Percentiles rank a stretch among this genome's conserved stretches.
phyloP scores from a whole-genome alignment of 2,797 vertebrate genomes.

The Stomatorhinus walkeri region DNA sequence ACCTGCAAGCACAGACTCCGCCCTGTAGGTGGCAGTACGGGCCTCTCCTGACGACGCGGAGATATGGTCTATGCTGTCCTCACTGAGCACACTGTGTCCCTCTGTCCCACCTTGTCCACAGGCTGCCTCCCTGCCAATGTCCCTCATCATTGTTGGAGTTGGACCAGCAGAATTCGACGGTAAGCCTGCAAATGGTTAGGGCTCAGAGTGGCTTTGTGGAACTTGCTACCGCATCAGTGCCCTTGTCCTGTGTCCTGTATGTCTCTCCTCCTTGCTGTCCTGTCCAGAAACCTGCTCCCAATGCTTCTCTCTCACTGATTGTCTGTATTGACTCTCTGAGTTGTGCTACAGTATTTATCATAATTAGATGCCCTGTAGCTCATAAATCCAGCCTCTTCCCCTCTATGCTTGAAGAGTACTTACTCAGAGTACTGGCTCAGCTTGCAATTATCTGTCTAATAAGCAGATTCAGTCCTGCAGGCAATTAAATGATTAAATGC shows the following conservation, averaged over 20 bases:
- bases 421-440: not conserved
- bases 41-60: not conserved
- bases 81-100: not conserved
- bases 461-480: not conserved
- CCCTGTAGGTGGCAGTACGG: not conserved
- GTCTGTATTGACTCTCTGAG: not conserved
- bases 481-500: constrained; percentile 1
- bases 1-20: not conserved
- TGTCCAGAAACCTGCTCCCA: not conserved
- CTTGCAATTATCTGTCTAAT: not conserved
- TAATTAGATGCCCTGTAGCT: not conserved
- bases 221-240: not conserved
- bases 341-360: not conserved
- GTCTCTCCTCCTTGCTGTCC: not conserved
- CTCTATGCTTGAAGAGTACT: not conserved
- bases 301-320: not conserved
- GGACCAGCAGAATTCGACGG: constrained; percentile 97
- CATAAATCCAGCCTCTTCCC: not conserved
- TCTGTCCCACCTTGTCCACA: constrained; percentile 29
- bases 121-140: constrained; percentile 89
- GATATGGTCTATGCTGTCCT: not conserved
- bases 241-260: not conserved
- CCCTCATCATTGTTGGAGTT: constrained; percentile 96
- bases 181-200: constrained; percentile 50
- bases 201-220: not conserved